These are phyloP conservation scores for Helicoverpa zea DNA, from an alignment of 1,140 invertebrate genomes.

Conservation along the genomic window DNA sequence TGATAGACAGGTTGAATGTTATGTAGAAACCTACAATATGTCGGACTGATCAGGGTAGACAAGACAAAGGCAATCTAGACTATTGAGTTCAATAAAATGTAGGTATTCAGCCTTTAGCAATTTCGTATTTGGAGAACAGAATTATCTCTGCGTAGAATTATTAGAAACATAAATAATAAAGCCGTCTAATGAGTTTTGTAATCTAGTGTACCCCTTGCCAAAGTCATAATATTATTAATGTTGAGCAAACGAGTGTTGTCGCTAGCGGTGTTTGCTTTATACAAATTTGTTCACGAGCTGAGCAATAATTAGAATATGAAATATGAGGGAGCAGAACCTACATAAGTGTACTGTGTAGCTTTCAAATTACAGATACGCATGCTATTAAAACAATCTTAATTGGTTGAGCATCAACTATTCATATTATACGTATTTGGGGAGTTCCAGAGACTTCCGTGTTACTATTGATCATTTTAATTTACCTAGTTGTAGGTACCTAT, in stretches of 20 bases:
- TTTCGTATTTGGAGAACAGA: background rate
- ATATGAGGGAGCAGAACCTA: conserved; percentile 28
- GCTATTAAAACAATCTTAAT: conserved; percentile 33
- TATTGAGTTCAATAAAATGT: too few relatives aligned
- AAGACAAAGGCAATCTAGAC: too few relatives aligned
- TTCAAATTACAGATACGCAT: conserved; percentile 32
- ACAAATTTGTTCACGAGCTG: conserved; percentile 29
- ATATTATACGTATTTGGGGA: background rate
- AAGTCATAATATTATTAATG: conserved; percentile 38
- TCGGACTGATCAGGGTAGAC: too few relatives aligned
- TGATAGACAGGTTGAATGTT: too few relatives aligned
- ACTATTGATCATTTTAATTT: background rate
- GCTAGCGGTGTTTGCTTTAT: conserved; percentile 17
- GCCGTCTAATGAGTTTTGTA: conserved; percentile 19
- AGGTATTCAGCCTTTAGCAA: too few relatives aligned
- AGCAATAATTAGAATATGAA: conserved; percentile 34
- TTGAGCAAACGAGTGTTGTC: conserved; percentile 27
- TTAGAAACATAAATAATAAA: conserved; percentile 1
- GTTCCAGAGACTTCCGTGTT: background rate
- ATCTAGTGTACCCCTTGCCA: conserved; percentile 14
- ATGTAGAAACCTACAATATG: too few relatives aligned
- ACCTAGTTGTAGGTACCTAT: background rate
- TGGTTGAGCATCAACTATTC: background rate
- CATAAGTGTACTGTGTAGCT: background rate
- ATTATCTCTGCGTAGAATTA: background rate